Conservation (phyloP, 2,113 vertebrate species). For the Cryptotis parvus region DNA sequence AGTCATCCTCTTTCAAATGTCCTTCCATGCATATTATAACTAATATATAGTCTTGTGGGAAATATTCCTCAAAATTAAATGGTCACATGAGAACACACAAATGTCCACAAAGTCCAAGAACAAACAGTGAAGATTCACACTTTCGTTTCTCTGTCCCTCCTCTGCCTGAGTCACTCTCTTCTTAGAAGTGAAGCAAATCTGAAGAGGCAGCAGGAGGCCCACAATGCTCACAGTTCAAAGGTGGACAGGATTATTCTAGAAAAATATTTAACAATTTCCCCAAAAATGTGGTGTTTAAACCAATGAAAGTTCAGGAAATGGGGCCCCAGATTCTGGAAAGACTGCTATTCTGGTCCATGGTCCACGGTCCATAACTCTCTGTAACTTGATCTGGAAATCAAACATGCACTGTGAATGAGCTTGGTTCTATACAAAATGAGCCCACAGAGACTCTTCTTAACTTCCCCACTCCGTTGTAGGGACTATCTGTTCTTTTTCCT, state of each 20-base stretch:
- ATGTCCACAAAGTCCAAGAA: background rate
- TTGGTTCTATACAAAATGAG: background rate
- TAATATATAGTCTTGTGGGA: background rate
- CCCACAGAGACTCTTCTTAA: background rate
- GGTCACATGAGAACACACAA: background rate
- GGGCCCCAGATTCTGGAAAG: background rate
- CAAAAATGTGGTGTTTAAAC: background rate
- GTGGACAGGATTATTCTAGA: background rate
- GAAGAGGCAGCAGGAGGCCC: background rate
- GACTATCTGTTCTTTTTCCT: constrained; percentile 31
- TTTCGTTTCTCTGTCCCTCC: background rate
- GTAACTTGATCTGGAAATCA: background rate
- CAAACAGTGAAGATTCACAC: background rate
- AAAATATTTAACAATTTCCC: background rate
- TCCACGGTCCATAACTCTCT: background rate
- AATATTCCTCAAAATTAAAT: background rate
- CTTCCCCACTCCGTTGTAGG: rapidly evolving
- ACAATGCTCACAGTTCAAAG: background rate
- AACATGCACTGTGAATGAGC: background rate
- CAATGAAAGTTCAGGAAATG: background rate
- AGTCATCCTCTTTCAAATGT: background rate
- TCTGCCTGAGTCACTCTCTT: no score
- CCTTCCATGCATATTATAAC: background rate
- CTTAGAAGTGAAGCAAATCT: background rate
- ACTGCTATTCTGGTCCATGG: no score